A percentile compares a stretch with the other conserved stretches of the same genome.
These are phyloP conservation scores for Rhingia campestris DNA, from an alignment of 2,888 invertebrate species.

Conservation along the genomic window DNA sequence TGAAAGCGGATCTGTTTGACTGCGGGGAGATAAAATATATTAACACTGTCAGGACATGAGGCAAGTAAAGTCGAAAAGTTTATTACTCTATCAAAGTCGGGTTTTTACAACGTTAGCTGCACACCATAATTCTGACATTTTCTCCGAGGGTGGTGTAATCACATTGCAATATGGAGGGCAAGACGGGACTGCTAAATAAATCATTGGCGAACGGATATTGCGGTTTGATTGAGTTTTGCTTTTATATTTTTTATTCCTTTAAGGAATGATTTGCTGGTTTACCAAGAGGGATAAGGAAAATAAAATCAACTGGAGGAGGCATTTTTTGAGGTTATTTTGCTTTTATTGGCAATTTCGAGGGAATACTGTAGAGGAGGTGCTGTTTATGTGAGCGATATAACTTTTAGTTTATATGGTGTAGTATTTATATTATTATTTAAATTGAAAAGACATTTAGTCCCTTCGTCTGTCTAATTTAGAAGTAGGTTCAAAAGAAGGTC, in stretches of 20 bases:
- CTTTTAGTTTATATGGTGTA: too few relatives aligned
- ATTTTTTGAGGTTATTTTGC: background rate
- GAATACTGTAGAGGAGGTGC: too few relatives aligned
- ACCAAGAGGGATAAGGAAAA: background rate
- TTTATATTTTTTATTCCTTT: slow-evolving; percentile 18
- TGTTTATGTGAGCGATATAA: too few relatives aligned
- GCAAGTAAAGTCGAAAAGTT: slow-evolving; percentile 61
- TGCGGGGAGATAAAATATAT: slow-evolving; percentile 31
- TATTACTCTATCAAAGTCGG: slow-evolving; percentile 66
- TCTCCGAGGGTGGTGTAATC: background rate
- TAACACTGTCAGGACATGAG: slow-evolving; percentile 28
- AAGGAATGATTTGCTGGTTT: slow-evolving; percentile 4
- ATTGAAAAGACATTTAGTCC: too few relatives aligned
- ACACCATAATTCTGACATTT: slow-evolving; percentile 48
- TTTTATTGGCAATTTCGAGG: too few relatives aligned
- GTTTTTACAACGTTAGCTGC: slow-evolving; percentile 44
- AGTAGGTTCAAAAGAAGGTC: too few relatives aligned
- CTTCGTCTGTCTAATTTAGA: too few relatives aligned
- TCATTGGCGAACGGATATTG: slow-evolving; percentile 26
- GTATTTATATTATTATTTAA: too few relatives aligned
- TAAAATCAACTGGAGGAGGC: background rate
- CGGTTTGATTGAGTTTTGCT: slow-evolving; percentile 45
- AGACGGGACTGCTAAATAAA: background rate
- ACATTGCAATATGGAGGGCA: background rate
- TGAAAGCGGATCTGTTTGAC: slow-evolving; percentile 13